A percentile compares a stretch with the other conserved stretches of the same genome.
Evolutionary conservation across 1,140 invertebrate species (phyloP).

Genomic region (Mylabris phalerata): DNA sequence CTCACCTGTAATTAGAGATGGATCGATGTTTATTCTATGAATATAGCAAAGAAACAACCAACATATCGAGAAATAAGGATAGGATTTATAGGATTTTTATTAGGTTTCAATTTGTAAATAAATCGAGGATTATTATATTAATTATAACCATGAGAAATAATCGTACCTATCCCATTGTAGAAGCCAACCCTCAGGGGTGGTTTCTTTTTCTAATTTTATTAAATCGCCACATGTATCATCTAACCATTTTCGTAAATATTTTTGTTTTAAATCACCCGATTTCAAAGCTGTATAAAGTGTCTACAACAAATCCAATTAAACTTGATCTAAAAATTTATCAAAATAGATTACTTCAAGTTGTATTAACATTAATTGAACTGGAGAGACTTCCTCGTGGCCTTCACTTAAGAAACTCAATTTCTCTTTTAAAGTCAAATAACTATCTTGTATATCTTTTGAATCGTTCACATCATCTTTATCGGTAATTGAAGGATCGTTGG

Average conservation of each 20-base stretch:
- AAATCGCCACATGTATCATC: slow-evolving; percentile 52
- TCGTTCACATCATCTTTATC: slow-evolving; percentile 21
- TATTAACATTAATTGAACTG: slow-evolving; percentile 59
- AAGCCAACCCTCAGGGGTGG: slow-evolving; percentile 61
- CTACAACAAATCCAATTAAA: slow-evolving; percentile 42
- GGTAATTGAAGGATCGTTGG: slow-evolving; percentile 32
- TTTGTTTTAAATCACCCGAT: slow-evolving; percentile 49
- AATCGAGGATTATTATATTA: no score
- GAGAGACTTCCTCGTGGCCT: slow-evolving; percentile 51
- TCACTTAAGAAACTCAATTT: slow-evolving; percentile 61
- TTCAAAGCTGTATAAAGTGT: slow-evolving; percentile 57
- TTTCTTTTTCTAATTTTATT: slow-evolving; percentile 52
- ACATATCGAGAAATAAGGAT: background rate
- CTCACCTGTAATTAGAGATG: slow-evolving; percentile 1
- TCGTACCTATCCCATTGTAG: slow-evolving; percentile 71
- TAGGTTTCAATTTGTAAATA: no score
- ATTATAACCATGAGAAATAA: background rate
- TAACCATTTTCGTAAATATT: slow-evolving; percentile 55
- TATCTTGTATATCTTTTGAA: slow-evolving; percentile 27
- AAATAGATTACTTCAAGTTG: slow-evolving; percentile 52
- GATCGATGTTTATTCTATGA: background rate
- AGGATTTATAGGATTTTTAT: background rate
- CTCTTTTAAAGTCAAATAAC: slow-evolving; percentile 37
- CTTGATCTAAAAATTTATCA: background rate
- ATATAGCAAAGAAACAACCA: slow-evolving; percentile 1